phyloP scores from a whole-genome alignment of 2,888 invertebrate genomes.

The Meganola albula region DNA sequence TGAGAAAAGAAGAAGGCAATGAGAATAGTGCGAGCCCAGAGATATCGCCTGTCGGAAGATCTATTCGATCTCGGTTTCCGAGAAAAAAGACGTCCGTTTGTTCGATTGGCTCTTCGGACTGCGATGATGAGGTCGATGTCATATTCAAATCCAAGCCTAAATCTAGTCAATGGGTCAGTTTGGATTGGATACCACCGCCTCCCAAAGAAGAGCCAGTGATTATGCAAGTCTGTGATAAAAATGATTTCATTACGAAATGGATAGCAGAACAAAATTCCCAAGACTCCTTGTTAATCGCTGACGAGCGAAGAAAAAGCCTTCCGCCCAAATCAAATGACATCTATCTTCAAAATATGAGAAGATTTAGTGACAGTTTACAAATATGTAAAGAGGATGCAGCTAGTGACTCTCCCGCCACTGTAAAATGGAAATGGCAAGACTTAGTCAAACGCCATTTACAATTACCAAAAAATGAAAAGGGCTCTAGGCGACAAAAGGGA shows the following conservation, averaged over 20 bases:
- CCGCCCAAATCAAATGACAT: slow-evolving; percentile 73
- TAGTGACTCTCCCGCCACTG: slow-evolving; percentile 71
- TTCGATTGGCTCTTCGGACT: slow-evolving; percentile 74
- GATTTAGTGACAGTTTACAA: slow-evolving; percentile 71
- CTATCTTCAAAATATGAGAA: slow-evolving; percentile 69
- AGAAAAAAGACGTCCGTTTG: slow-evolving; percentile 73
- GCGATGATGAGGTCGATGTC: slow-evolving; percentile 73
- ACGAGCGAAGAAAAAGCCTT: slow-evolving; percentile 69
- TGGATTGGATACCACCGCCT: slow-evolving; percentile 74
- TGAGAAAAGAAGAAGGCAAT: slow-evolving; percentile 61
- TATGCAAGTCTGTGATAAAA: slow-evolving; percentile 74
- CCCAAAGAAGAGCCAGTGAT: slow-evolving; percentile 73
- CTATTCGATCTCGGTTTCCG: slow-evolving; percentile 63
- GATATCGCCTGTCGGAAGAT: slow-evolving; percentile 52
- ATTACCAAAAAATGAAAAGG: slow-evolving; percentile 67
- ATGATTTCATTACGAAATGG: slow-evolving; percentile 75
- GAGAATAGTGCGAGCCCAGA: slow-evolving; percentile 52
- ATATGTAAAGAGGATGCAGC: slow-evolving; percentile 75
- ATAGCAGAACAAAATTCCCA: slow-evolving; percentile 73
- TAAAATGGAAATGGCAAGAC: slow-evolving; percentile 75
- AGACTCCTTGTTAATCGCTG: slow-evolving; percentile 60
- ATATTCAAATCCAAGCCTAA: slow-evolving; percentile 77
- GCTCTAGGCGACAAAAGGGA: slow-evolving; percentile 65
- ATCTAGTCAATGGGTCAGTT: slow-evolving; percentile 77
- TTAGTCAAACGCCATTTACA: slow-evolving; percentile 72